Evolutionary conservation across 2,888 invertebrate genomes (phyloP).

Genomic region (Caenorhabditis doughertyi): DNA sequence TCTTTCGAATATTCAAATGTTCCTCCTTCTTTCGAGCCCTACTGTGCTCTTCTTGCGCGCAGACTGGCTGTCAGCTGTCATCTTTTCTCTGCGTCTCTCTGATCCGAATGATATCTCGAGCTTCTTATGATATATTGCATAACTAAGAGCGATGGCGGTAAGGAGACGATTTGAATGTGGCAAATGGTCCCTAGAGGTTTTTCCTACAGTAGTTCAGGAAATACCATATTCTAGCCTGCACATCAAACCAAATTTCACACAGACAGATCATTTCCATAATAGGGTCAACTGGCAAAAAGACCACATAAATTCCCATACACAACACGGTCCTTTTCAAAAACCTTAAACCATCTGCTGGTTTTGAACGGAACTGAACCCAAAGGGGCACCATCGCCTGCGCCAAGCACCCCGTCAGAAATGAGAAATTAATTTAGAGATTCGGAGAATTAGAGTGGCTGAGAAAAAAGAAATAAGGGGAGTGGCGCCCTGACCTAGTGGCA

Average conservation of each 20-base stretch:
- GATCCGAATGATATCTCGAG: slow-evolving; percentile 24
- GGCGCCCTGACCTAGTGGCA: slow-evolving; percentile 60
- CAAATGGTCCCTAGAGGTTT: slow-evolving; percentile 8
- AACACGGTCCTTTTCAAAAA: slow-evolving; percentile 28
- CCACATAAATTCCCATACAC: slow-evolving; percentile 50
- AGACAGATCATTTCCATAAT: no score
- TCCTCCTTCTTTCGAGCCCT: slow-evolving; percentile 32
- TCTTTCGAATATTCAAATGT: slow-evolving; percentile 53
- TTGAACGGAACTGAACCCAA: slow-evolving; percentile 46
- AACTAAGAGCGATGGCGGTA: slow-evolving; percentile 57
- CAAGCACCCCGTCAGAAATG: slow-evolving; percentile 61
- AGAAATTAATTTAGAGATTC: slow-evolving; percentile 43
- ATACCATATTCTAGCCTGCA: no score
- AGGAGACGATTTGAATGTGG: slow-evolving; percentile 3
- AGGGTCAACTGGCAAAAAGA: no score
- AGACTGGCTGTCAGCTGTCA: slow-evolving; percentile 63
- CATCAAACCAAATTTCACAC: no score
- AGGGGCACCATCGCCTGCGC: slow-evolving; percentile 46
- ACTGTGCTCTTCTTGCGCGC: slow-evolving; percentile 40
- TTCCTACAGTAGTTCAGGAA: background rate
- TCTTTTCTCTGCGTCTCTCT: slow-evolving; percentile 22
- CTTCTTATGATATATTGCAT: slow-evolving; percentile 62
- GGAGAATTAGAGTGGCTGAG: slow-evolving; percentile 41
- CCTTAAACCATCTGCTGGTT: slow-evolving; percentile 50
- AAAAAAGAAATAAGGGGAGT: background rate